These are phyloP conservation scores for Tachysurus fulvidraco DNA, from an alignment of 2,113 vertebrate species.

Conservation along the genomic window DNA sequence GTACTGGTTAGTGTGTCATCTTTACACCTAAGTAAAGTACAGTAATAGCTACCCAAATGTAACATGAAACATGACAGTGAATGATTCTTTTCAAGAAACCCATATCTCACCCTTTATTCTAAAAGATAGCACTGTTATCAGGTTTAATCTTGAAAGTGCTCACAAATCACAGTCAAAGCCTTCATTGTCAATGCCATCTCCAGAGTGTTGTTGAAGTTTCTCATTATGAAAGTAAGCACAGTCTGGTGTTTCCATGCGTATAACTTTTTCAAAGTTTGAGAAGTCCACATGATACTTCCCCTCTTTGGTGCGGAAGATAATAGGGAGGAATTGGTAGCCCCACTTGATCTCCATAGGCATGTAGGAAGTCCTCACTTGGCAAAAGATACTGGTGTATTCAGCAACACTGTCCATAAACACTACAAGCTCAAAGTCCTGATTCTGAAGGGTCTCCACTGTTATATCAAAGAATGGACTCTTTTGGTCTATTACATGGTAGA, in stretches of 20 bases:
- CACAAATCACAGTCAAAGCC: constrained; percentile 75
- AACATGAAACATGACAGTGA: not conserved
- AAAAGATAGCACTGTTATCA: not conserved
- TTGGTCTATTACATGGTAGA: constrained; percentile 89
- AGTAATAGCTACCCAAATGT: not conserved
- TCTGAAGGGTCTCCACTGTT: constrained; percentile 84
- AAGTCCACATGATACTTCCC: constrained; percentile 94
- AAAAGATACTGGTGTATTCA: constrained; percentile 88
- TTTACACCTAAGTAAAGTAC: not conserved
- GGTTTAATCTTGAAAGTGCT: constrained; percentile 47
- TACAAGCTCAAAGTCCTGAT: constrained; percentile 91
- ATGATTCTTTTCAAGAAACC: not conserved
- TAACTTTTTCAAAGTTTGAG: constrained; percentile 90
- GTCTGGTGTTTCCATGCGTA: constrained; percentile 86
- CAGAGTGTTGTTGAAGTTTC: constrained; percentile 76
- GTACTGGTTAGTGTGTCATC: not conserved
- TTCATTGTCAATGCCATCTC: constrained; percentile 79
- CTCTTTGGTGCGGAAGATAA: constrained; percentile 90
- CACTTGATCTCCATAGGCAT: constrained; percentile 92
- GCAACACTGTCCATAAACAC: constrained; percentile 92
- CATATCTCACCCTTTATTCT: no score
- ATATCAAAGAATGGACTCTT: constrained; percentile 91
- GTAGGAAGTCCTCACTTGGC: constrained; percentile 92
- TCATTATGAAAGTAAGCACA: constrained; percentile 90
- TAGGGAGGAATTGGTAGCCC: constrained; percentile 90